Conservation (phyloP, 2,113 vertebrate genomes). For the Orientallactaga bullata region DNA sequence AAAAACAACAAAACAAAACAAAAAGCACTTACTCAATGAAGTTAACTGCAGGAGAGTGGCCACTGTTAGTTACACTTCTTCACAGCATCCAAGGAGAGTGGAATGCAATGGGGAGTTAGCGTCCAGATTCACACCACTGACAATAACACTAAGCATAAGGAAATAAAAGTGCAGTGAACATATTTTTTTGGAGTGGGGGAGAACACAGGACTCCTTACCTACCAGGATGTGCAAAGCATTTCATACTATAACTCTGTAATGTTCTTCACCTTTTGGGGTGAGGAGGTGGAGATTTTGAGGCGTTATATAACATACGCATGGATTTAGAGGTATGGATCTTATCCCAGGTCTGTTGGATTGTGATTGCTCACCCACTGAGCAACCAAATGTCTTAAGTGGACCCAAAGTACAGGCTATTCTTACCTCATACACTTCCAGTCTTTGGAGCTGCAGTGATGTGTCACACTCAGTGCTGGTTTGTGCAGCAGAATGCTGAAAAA, state of each 20-base stretch:
- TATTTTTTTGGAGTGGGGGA: neutral
- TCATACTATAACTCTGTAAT: neutral
- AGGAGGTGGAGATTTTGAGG: neutral
- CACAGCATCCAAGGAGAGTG: neutral
- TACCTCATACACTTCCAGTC: neutral
- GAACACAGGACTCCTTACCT: neutral
- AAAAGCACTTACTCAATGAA: neutral
- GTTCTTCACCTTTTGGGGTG: neutral
- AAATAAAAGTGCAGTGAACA: neutral
- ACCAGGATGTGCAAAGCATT: neutral
- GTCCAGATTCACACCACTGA: neutral
- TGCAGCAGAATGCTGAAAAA: neutral
- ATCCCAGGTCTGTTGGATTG: neutral
- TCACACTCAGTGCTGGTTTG: neutral
- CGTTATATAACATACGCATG: neutral
- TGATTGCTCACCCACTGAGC: neutral
- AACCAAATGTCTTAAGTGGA: neutral
- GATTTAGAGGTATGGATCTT: neutral
- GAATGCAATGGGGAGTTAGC: neutral
- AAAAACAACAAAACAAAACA: no score
- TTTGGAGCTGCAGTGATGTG: neutral
- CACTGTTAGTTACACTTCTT: neutral
- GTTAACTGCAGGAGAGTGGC: neutral
- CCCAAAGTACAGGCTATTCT: neutral
- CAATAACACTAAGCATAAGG: neutral